phyloP scores from a whole-genome alignment of 2,888 invertebrate genomes.

The Diogma glabrata region DNA sequence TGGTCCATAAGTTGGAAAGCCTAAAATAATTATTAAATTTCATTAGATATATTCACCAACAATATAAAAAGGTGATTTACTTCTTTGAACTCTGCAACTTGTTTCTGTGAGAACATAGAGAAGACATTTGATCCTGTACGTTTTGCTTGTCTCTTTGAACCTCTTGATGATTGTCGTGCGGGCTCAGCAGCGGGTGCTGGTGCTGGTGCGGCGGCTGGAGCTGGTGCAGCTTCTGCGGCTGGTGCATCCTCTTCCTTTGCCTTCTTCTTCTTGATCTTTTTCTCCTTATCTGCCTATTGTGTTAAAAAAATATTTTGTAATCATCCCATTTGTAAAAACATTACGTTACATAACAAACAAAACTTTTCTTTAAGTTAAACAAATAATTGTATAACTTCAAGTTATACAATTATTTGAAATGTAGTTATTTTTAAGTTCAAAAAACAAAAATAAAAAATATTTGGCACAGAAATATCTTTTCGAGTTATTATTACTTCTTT shows the following conservation, averaged over 20 bases:
- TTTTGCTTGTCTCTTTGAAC: slow-evolving; percentile 56
- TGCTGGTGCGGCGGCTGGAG: slow-evolving; percentile 57
- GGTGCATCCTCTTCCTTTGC: slow-evolving; percentile 55
- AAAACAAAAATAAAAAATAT: too few relatives aligned
- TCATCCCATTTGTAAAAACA: too few relatives aligned
- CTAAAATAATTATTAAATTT: slow-evolving; percentile 33
- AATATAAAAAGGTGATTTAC: slow-evolving; percentile 41
- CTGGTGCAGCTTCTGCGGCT: slow-evolving; percentile 51
- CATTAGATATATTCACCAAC: slow-evolving; percentile 9
- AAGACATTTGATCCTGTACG: slow-evolving; percentile 91
- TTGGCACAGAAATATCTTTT: too few relatives aligned
- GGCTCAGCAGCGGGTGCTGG: slow-evolving; percentile 52
- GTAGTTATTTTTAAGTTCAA: too few relatives aligned
- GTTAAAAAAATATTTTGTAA: slow-evolving; percentile 9
- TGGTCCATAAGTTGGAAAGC: slow-evolving; percentile 94
- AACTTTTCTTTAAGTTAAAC: too few relatives aligned
- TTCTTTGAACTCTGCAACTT: slow-evolving; percentile 94
- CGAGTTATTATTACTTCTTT: too few relatives aligned
- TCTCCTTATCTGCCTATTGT: slow-evolving; percentile 80
- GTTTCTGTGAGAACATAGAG: slow-evolving; percentile 93
- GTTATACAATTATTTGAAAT: too few relatives aligned
- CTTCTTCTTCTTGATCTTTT: slow-evolving; percentile 85
- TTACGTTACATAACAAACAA: too few relatives aligned
- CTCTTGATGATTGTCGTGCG: slow-evolving; percentile 58
- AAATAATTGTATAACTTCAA: too few relatives aligned